Conservation (phyloP, 2,113 vertebrate species). For the Scomber japonicus region DNA sequence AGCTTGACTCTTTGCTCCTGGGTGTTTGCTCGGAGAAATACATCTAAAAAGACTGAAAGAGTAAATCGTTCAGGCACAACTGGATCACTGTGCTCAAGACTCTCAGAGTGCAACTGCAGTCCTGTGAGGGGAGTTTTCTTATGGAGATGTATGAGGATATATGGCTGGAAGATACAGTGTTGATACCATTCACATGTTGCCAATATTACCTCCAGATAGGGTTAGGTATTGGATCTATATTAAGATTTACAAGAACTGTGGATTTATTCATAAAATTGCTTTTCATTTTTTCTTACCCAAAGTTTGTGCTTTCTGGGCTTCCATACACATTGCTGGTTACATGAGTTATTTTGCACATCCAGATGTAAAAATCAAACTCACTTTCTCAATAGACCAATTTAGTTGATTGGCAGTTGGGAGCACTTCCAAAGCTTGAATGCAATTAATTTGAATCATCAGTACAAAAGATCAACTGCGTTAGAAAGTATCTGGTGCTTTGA, state of each 20-base stretch:
- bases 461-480: background rate
- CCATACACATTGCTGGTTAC: background rate
- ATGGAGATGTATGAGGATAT: background rate
- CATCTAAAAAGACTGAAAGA: constrained; percentile 22
- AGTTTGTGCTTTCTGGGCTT: background rate
- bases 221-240: too few relatives aligned
- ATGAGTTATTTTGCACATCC: background rate
- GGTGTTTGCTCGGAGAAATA: constrained; percentile 31
- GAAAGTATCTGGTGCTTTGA: background rate
- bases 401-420: background rate
- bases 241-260: too few relatives aligned
- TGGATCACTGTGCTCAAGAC: constrained; percentile 14
- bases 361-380: background rate
- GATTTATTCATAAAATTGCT: background rate
- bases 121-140: background rate
- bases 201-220: too few relatives aligned
- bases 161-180: too few relatives aligned
- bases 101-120: background rate
- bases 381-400: constrained; percentile 13
- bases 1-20: constrained; percentile 41
- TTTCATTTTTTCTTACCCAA: background rate
- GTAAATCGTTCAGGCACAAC: constrained; percentile 21
- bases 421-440: background rate
- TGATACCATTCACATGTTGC: too few relatives aligned
- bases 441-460: background rate